Conservation (phyloP, 2,888 invertebrate genomes). For the Microctonus hyperodae region DNA sequence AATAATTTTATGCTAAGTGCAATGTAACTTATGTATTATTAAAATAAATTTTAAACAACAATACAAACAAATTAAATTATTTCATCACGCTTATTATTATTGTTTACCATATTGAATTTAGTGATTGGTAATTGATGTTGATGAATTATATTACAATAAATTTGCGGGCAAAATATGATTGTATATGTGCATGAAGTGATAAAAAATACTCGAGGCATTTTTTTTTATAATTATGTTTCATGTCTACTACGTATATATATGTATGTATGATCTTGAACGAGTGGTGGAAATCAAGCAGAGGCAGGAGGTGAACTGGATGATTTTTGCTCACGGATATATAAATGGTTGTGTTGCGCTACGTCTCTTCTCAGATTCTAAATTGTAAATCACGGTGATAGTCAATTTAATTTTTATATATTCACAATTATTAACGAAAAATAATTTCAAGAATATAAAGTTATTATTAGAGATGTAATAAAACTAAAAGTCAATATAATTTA, state of each 20-base stretch:
- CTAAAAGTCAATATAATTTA: not conserved
- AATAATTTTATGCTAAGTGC: too few relatives aligned
- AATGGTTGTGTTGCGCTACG: slow-evolving; percentile 12
- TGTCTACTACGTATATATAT: too few relatives aligned
- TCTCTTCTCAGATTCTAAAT: slow-evolving; percentile 13
- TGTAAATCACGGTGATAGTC: not conserved
- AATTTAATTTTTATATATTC: not conserved
- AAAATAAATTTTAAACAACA: too few relatives aligned
- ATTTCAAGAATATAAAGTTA: not conserved
- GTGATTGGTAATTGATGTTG: not conserved
- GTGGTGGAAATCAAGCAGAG: not conserved
- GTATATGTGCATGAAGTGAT: too few relatives aligned
- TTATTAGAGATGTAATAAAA: not conserved
- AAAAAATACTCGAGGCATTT: too few relatives aligned
- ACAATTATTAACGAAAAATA: not conserved
- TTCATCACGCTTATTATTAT: too few relatives aligned
- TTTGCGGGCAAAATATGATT: not conserved
- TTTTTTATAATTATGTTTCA: not conserved
- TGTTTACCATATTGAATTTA: not conserved
- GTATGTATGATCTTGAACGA: not conserved
- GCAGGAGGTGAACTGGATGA: not conserved
- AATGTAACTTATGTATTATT: too few relatives aligned
- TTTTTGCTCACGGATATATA: slow-evolving; percentile 8
- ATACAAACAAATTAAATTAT: too few relatives aligned
- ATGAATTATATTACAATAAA: not conserved